Evolutionary conservation across 2,888 invertebrate genomes (phyloP), one percentile per base, ranked within the genome.

Genomic region (Cheilosia vernalis): DNA sequence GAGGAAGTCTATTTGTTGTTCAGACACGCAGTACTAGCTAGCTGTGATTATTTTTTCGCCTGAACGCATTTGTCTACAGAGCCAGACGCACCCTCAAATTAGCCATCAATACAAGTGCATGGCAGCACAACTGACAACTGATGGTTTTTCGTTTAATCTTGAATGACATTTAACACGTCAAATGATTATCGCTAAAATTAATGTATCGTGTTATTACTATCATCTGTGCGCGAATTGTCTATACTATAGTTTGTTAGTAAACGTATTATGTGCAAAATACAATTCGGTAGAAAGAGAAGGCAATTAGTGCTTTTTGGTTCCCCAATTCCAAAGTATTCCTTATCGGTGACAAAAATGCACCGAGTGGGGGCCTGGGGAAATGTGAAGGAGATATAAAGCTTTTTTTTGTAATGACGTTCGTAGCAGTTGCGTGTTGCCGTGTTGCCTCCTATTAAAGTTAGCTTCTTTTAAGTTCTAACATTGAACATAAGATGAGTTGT

Each of bases 151-250:
- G 19, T 44, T 58, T 15, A 42, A 30, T 47, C 30, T 61, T 49
- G 13, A 47, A 56, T 63, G 19, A 61, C 61, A 60, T 73, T 66
- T 53, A 66, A 19, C 55, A 74, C 40, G 55, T 33, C 55, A 40
- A 61, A 40, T 24, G 27, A 63, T 69, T 30, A 69, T 63, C 42
- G 27, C 69, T 37, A 69, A 51, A 76, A 63, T 69, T 42, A 63
- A 81, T 76, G 69, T 49, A 1, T 56, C 51, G 49, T 69, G 63
- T 76, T 69, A 69, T 81, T 76, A 37, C 51, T 56, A 27, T 58
- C 19, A 56, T 67, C 44, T 66, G 60, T 63, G 4, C 27, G 19
- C n/a, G 30, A 27, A 44, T 19, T n/a, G 19, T 21, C 2, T 21
- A 19, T 49, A 9, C 2, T 21, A 19, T 49, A 9, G 9, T 7